Base-by-base conservation (phyloP, 2,888 invertebrate species). In the Torymus texanus region DNA sequence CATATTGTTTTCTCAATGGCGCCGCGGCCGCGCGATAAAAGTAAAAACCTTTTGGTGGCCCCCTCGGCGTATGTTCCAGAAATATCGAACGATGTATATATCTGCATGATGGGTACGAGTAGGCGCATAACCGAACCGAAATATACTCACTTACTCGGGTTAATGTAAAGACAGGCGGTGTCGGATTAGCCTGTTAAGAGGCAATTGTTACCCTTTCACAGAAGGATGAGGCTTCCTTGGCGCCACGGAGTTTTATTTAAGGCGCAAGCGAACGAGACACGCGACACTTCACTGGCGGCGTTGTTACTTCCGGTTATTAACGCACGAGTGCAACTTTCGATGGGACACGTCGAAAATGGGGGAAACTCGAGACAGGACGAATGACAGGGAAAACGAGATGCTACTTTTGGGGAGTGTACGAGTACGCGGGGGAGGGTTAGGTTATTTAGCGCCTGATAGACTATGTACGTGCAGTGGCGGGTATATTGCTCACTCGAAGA, bases 241-340 rank as follows among this genome's bases (percentile, higher is more conserved):
- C 41, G 41, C 41, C 41, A 41, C 8, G 8, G 41, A 41, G 12
- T 71, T 79, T 75, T 71, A 65, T 65, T 74, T 70, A 59, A 68
- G 59, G 62, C 21, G 21, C 53, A n/a, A n/a, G n/a, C 66, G 10
- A 62, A 67, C n/a, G 50, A 14, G 80, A 80, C 58, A 74, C 16
- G 56, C 63, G 68, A 80, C 56, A 65, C 71, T 71, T 41, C 53
- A 59, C 56, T 50, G 65, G 24, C n/a, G 18, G 18, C 18, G 24
- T 18, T 16, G 55, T 66, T 66, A 50, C 71, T 81, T 81, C 81
- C 81, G 81, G 81, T 81, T 81, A 81, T 81, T 81, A 81, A 78
- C 76, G 78, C 73, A 73, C 67, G 67, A 62, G 56, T 73, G 73
- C 81, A 78, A 65, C 67, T 59, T 80, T 59, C 67, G 29, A 66